Conservation (phyloP, 2,888 invertebrate species). For the Trichogramma dendrolimi region DNA sequence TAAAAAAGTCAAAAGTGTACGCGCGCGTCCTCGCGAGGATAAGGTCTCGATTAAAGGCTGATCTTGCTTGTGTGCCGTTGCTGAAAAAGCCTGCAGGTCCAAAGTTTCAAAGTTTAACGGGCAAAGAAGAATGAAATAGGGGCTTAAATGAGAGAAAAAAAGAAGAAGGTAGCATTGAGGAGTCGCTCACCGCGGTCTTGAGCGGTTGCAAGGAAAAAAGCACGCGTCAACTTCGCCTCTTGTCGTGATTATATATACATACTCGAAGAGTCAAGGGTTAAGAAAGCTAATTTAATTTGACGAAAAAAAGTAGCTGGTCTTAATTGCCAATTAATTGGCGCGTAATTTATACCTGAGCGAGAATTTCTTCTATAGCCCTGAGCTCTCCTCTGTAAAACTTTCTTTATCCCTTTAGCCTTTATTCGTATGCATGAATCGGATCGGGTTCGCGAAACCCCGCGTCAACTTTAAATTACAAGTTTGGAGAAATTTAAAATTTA, state of each 20-base stretch:
- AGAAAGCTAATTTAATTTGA: constrained; percentile 43
- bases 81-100: constrained; percentile 38
- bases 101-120: constrained; percentile 40
- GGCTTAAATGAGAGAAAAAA: neutral
- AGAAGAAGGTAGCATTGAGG: too few species aligned
- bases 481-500: too few species aligned
- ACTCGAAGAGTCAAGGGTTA: constrained; percentile 21
- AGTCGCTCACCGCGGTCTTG: neutral
- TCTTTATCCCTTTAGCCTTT: too few species aligned
- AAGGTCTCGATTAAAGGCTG: constrained; percentile 45
- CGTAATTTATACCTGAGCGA: constrained; percentile 46
- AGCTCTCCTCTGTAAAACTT: too few species aligned
- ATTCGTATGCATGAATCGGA: too few species aligned
- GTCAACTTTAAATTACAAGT: too few species aligned
- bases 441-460: too few species aligned
- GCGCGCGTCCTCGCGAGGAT: neutral
- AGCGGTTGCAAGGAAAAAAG: constrained; percentile 14
- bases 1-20: too few species aligned
- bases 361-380: constrained; percentile 31
- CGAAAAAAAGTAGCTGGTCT: constrained; percentile 45
- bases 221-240: constrained; percentile 28
- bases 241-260: constrained; percentile 19
- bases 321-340: constrained; percentile 51
- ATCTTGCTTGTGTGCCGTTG: constrained; percentile 33
- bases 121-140: constrained; percentile 25